These are phyloP conservation scores for Lochmaea crataegi DNA, from an alignment of 2,888 invertebrate species.

Conservation along the genomic window DNA sequence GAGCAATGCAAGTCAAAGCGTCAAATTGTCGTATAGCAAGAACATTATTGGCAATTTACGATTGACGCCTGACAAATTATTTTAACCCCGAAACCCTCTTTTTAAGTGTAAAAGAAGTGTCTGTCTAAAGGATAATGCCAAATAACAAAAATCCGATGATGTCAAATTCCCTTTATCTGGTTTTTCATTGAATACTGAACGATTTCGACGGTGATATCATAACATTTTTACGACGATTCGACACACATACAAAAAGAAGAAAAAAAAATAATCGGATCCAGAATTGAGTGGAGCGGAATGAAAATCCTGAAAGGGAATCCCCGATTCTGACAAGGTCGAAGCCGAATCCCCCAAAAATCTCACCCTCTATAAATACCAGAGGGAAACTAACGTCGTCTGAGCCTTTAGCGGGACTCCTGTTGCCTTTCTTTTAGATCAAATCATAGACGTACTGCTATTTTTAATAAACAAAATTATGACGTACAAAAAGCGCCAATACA, in stretches of 20 bases:
- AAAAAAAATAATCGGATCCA: slow-evolving; percentile 37
- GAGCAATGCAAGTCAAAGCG: no score
- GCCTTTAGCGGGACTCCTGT: slow-evolving; percentile 38
- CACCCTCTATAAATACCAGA: slow-evolving; percentile 40
- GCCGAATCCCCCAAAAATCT: slow-evolving; percentile 37
- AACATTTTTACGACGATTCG: slow-evolving; percentile 40
- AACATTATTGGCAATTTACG: no score
- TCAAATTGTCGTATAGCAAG: no score
- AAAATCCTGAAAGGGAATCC: slow-evolving; percentile 35
- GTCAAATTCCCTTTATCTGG: slow-evolving; percentile 30
- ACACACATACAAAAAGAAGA: slow-evolving; percentile 37
- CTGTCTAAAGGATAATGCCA: slow-evolving; percentile 10
- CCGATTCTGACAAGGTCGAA: slow-evolving; percentile 40
- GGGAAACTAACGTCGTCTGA: slow-evolving; percentile 39
- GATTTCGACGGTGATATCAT: slow-evolving; percentile 41
- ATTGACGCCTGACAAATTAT: background rate
- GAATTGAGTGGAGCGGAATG: slow-evolving; percentile 30
- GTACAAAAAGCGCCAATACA: no score
- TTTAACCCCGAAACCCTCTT: background rate
- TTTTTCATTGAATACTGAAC: slow-evolving; percentile 36
- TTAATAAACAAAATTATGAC: background rate
- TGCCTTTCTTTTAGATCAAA: slow-evolving; percentile 35
- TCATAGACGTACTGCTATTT: slow-evolving; percentile 23
- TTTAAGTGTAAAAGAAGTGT: slow-evolving; percentile 33
- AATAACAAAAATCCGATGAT: slow-evolving; percentile 25